Percentiles rank a stretch among this genome's conserved stretches.
These are phyloP conservation scores for Petroica traversi DNA, from an alignment of 2,113 vertebrate genomes.

Conservation along the genomic window DNA sequence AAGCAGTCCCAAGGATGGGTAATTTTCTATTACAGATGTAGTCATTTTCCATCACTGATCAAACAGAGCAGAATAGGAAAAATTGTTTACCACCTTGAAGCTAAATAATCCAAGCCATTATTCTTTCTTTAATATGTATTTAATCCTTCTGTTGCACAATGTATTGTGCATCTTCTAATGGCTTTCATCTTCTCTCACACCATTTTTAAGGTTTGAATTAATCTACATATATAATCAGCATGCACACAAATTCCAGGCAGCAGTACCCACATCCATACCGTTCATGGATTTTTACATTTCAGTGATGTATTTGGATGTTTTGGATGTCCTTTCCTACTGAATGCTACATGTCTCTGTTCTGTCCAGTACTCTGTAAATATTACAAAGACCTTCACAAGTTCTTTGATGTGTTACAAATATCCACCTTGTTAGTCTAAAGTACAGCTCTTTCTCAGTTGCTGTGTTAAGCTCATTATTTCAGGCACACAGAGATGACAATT, in stretches of 20 bases:
- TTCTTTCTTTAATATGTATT: background rate
- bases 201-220: background rate
- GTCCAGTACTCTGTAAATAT: background rate
- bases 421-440: background rate
- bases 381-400: background rate
- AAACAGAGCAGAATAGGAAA: background rate
- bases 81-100: background rate
- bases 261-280: no score
- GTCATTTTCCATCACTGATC: background rate
- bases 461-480: background rate
- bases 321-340: background rate
- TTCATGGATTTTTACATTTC: background rate
- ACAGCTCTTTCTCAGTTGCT: background rate
- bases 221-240: background rate
- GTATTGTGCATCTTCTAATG: background rate
- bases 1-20: background rate
- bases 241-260: background rate
- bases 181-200: background rate
- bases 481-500: background rate
- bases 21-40: background rate
- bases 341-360: background rate
- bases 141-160: background rate
- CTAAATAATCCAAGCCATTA: background rate
- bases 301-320: background rate
- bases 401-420: background rate